Evolutionary conservation across 2,797 vertebrate genomes (phyloP), one percentile per base, ranked within the genome.

Genomic region (Pampus argenteus): DNA sequence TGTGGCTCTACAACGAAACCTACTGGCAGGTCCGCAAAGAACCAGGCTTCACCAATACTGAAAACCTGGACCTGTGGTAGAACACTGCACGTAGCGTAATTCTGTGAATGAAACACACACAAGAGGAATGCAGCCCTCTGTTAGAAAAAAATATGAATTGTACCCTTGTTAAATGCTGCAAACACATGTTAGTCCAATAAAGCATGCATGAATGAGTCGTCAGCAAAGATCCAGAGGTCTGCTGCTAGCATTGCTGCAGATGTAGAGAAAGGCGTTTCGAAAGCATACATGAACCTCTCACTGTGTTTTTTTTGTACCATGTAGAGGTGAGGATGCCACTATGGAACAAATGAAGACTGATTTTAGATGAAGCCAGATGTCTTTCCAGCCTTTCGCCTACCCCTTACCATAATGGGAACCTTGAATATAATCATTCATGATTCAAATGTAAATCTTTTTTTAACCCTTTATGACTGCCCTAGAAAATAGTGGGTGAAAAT

Each of bases 1-100:
- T 93, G 2, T 98, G 97, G 97, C 81, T 96, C 17, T 95, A 83
- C 64, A 97, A 96, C 44, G 90, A 91, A 34, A 95, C 91, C 0
- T 98, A 98, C 91, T 98, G 96, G 96, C 94, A 93, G 71, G 79
- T 96, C 69, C 94, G 97, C 40, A 86, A 95, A 1, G 92, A 95
- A 3, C 96, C 97, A 0, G 96, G 96, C 65, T 98, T 97, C 0
- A 74, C 93, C 45, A 91, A 92, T 54, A 93, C 94, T 3, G 91
- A 96, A 3, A 96, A 96, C 14, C 93, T 96, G 0, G 94, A 96
- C 76, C 90, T 98, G 74, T 98, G 96, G 96, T 97, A 91, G 80
- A 86, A 31, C 18, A 5, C 11, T 7, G 9, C 56, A 31, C 28
- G 40, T 3, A 5, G 26, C 36, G 25, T 20, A 18, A 38, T 8